phyloP scores from a whole-genome alignment of 1,140 invertebrate genomes.

The Drosophila sechellia region DNA sequence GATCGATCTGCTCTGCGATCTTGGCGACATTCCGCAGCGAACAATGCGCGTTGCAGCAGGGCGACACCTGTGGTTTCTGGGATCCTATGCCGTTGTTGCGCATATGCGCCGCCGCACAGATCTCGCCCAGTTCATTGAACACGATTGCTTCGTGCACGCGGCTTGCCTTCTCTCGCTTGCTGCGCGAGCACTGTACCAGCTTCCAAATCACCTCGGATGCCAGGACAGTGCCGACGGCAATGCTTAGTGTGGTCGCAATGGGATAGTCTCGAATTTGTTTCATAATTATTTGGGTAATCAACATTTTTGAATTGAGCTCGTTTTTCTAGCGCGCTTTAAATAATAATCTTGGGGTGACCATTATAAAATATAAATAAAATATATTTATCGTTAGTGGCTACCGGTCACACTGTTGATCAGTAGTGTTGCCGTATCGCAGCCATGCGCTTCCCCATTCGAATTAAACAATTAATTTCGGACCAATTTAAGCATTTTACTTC shows the following conservation, averaged over 20 bases:
- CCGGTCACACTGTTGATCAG: not conserved
- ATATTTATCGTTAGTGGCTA: too few relatives aligned
- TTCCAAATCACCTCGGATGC: slow-evolving; percentile 9
- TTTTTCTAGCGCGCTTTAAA: slow-evolving; percentile 10
- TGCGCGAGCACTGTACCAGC: not conserved
- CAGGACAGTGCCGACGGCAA: not conserved
- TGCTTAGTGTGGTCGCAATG: not conserved
- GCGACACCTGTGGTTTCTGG: rapidly evolving
- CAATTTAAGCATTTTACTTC: not conserved
- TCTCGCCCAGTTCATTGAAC: slow-evolving; percentile 51
- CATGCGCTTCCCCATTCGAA: slow-evolving; percentile 16
- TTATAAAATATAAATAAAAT: not conserved
- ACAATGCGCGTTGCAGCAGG: slow-evolving; percentile 52
- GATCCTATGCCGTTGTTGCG: not conserved
- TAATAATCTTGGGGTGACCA: not conserved
- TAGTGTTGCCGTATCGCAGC: not conserved
- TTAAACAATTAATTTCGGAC: slow-evolving; percentile 2
- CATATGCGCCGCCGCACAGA: not conserved
- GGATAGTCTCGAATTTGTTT: slow-evolving; percentile 2
- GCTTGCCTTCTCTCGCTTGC: not conserved
- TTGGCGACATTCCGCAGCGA: slow-evolving; percentile 9
- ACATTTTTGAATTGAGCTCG: slow-evolving; percentile 2
- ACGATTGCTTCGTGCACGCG: slow-evolving; percentile 42
- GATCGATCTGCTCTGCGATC: slow-evolving; percentile 48
- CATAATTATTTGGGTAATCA: not conserved